A percentile compares a stretch with the other conserved stretches of the same genome.
These are phyloP conservation scores for Microtus montanus DNA, from an alignment of 2,113 vertebrate species.

Conservation along the genomic window DNA sequence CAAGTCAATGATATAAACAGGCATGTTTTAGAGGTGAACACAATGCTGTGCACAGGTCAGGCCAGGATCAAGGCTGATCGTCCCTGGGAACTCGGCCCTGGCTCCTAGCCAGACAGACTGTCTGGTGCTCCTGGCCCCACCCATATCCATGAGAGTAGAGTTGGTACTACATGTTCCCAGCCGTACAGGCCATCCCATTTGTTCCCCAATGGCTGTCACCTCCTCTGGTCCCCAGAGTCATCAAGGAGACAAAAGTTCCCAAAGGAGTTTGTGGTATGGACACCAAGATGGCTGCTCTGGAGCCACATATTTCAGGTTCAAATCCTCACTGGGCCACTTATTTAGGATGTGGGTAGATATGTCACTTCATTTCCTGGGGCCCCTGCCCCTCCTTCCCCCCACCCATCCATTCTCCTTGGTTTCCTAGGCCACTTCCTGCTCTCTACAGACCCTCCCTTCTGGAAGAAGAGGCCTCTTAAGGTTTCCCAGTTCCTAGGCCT, in stretches of 20 bases:
- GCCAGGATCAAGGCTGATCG: not conserved
- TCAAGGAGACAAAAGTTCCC: not conserved
- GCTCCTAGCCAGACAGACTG: not conserved
- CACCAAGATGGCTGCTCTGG: not conserved
- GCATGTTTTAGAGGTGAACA: constrained; percentile 1
- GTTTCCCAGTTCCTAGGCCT: constrained; percentile 54
- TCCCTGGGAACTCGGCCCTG: constrained; percentile 32
- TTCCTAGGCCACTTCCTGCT: not conserved
- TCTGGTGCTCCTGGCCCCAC: not conserved
- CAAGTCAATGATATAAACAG: not conserved
- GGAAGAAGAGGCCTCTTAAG: constrained; percentile 2
- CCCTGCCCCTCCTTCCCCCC: not conserved
- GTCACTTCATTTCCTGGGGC: not conserved
- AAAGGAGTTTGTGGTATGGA: not conserved
- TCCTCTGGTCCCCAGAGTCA: not conserved
- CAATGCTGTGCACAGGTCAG: not conserved
- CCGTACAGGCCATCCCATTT: not conserved
- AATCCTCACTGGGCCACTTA: not conserved
- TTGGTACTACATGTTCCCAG: not conserved
- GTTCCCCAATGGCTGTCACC: not conserved
- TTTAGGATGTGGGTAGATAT: not conserved
- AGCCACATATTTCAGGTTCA: not conserved
- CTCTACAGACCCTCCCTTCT: not conserved
- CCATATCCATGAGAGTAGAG: not conserved
- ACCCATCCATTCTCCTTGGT: not conserved